Base-by-base conservation (phyloP, 1,140 invertebrate species). In the Hormaphis cornu region DNA sequence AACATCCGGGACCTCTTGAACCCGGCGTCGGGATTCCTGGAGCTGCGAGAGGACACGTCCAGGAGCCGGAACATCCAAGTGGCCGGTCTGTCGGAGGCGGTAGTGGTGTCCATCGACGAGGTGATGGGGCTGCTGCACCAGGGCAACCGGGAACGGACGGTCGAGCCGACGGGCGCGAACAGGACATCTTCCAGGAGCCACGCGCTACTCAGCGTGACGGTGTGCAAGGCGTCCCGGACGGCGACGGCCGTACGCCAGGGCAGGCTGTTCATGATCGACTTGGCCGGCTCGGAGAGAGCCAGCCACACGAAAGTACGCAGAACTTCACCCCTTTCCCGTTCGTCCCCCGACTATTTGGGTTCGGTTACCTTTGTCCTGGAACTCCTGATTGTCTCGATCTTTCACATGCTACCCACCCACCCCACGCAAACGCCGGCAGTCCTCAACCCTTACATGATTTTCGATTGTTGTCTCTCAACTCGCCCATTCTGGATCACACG, bases 101-200 rank as follows among this genome's bases (percentile, higher is more conserved):
- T 82, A 37, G 88, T 88, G 6, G 85, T 81, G 53, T 89, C 86
- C 72, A 81, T 80, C 20, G 80, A 83, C 22, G 82, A 95, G 85
- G 92, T 97, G 1, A 89, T 96, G 80, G 82, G 86, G 69, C 81
- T 97, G 63, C 80, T 97, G 42, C 83, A 92, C 56, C 86, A 88
- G 75, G 94, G 94, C 1, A 97, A 97, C 78, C 86, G 87, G 74
- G 86, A 91, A 33, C 80, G 95, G 46, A 95, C 92, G 2, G 89
- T 95, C 40, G 94, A 97, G 76, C 87, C 94, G 1, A 97, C 95
- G 1, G 91, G 90, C n/a, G 93, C 94, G 30, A 97, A 97, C 77
- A 86, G 91, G 76, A 93, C 91, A 10, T 96, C 93, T 4, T 96
- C 93, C 2, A 82, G 94, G 69, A 95, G 93, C 75, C 94, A 97